These are phyloP conservation scores for Scaptomyza flava DNA, from an alignment of 2,888 invertebrate species.

Conservation along the genomic window DNA sequence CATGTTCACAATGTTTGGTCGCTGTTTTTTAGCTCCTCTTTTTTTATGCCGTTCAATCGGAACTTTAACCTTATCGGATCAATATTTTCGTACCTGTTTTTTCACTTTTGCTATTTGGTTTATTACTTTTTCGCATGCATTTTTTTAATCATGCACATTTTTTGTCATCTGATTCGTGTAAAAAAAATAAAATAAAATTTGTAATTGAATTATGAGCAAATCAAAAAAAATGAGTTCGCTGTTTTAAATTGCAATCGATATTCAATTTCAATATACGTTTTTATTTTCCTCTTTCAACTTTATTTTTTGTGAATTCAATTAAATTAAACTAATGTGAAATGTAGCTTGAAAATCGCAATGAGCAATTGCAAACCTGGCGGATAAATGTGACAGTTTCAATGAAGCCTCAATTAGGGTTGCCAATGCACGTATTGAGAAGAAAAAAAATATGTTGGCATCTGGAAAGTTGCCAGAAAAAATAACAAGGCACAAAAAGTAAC, in stretches of 20 bases:
- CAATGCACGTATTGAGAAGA: constrained; percentile 29
- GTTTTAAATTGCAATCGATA: constrained; percentile 20
- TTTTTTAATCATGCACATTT: constrained; percentile 51
- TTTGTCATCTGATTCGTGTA: constrained; percentile 19
- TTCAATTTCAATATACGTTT: constrained; percentile 8
- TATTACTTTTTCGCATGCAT: constrained; percentile 8
- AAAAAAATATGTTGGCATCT: constrained; percentile 42
- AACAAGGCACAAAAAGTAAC: too few relatives aligned
- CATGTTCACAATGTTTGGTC: constrained; percentile 65
- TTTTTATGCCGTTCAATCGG: neutral
- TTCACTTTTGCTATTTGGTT: constrained; percentile 2
- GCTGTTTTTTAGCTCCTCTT: neutral
- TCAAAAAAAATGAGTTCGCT: constrained; percentile 37
- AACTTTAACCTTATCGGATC: constrained; percentile 6
- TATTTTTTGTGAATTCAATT: constrained; percentile 51
- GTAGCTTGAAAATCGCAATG: constrained; percentile 43
- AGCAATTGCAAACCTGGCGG: neutral
- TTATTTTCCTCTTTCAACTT: constrained; percentile 39
- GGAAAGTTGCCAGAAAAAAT: constrained; percentile 57
- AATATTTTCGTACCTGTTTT: neutral
- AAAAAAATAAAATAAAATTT: constrained; percentile 34
- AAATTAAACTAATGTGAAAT: constrained; percentile 41
- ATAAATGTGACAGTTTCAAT: constrained; percentile 31
- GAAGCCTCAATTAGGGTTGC: constrained; percentile 37
- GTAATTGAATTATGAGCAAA: constrained; percentile 68